These are phyloP conservation scores for Poeciliopsis paucimaculata DNA, from an alignment of 2,797 vertebrate species.

Conservation along the genomic window DNA sequence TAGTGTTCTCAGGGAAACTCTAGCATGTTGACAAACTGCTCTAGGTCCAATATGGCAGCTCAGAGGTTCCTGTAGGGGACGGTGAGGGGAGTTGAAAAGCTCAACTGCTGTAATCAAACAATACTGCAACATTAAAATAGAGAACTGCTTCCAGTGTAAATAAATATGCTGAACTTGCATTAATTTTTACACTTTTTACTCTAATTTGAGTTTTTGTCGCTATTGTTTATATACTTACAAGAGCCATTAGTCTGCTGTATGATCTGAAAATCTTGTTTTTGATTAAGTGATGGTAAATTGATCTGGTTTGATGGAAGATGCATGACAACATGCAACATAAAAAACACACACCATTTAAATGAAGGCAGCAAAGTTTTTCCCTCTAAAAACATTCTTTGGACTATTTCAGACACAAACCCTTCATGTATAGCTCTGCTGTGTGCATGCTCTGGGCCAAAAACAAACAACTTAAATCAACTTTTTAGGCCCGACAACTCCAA, in stretches of 20 bases:
- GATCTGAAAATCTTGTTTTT: not conserved
- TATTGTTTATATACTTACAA: not conserved
- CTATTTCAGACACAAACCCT: not conserved
- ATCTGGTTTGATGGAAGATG: not conserved
- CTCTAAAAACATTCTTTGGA: not conserved
- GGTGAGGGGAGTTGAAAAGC: not conserved
- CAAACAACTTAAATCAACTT: conserved; percentile 1
- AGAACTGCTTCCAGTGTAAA: not conserved
- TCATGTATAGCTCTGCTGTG: not conserved
- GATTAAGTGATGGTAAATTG: not conserved
- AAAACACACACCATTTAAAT: not conserved
- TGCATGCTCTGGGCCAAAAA: not conserved
- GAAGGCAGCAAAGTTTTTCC: not conserved
- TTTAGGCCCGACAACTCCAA: conserved; percentile 7
- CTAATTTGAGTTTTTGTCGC: not conserved
- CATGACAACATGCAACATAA: not conserved
- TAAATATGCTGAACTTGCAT: not conserved
- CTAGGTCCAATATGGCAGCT: not conserved
- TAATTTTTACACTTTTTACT: not conserved
- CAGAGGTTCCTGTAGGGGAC: not conserved
- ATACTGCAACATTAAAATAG: not conserved
- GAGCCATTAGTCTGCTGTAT: not conserved
- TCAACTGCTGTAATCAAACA: not conserved
- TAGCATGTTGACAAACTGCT: not conserved
- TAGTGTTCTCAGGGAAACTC: not conserved